Evolutionary conservation across 2,888 invertebrate genomes (phyloP), one percentile per base, ranked within the genome.

Genomic region (Yponomeuta cagnagella): DNA sequence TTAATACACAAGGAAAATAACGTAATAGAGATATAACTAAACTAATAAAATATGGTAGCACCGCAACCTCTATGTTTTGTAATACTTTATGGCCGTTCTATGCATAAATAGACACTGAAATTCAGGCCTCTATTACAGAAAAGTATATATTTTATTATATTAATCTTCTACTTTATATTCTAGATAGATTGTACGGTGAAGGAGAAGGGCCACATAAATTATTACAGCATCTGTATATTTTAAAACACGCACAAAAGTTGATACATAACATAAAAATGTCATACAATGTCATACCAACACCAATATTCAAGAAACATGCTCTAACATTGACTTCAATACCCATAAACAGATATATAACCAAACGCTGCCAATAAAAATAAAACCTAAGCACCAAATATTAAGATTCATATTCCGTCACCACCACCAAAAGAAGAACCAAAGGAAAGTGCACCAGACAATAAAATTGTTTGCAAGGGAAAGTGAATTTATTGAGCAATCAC

Each of bases 231-330:
- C 43, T 69, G 48, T 58, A 52, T 15, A 30, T 48, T 43, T 5
- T 5, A 43, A 43, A 43, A 1, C 43, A 6, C 43, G 43, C 9
- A 8, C 43, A 43, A 64, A 63, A 63, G 67, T 48, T 58, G 37
- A 58, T 52, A 69, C 48, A 71, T n/a, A 69, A 73, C 70, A 76
- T 48, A 30, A 43, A 63, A 71, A 68, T 73, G 78, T 79, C 76
- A 79, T 79, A 85, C 89, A 85, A 90, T 89, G 90, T 89, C 91
- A 90, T 84, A 89, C 91, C 91, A 91, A 89, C 90, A 90, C 91
- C 90, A 84, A 74, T 77, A 74, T 76, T 70, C 70, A 77, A 75
- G 75, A 75, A 77, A 77, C 86, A 86, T 87, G 87, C 87, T 77
- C 76, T 77, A 80, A 76, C 74, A 76, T 69, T 72, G 75, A 76